Evolutionary conservation across 2,797 vertebrate genomes (phyloP).

Genomic region (Octomys mimax): DNA sequence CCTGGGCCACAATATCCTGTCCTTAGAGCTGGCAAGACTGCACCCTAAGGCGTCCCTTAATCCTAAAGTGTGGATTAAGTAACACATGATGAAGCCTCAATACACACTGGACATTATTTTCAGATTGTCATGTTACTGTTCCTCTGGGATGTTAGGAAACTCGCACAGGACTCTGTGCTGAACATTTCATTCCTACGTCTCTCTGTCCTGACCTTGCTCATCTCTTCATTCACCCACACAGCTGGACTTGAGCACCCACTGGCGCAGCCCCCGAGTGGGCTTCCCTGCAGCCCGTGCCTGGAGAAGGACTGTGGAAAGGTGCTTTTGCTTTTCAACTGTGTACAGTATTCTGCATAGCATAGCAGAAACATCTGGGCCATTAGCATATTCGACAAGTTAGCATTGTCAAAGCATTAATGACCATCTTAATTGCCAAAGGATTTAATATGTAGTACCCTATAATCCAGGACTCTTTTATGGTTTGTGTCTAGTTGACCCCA

Average conservation of each 20-base stretch:
- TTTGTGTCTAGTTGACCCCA: too few relatives aligned
- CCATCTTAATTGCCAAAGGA: not conserved
- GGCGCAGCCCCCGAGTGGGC: not conserved
- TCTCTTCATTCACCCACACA: rapidly evolving
- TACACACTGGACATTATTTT: not conserved
- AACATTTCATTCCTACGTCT: not conserved
- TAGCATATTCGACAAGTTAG: not conserved
- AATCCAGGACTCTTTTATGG: not conserved
- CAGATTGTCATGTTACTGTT: not conserved
- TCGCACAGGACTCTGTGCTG: not conserved
- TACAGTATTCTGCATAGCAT: not conserved
- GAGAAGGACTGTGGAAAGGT: not conserved
- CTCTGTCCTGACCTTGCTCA: too few relatives aligned
- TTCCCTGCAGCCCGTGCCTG: not conserved
- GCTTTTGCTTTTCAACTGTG: not conserved
- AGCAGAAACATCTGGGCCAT: not conserved
- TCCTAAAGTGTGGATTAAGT: not conserved
- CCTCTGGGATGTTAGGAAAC: not conserved
- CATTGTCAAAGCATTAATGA: not conserved
- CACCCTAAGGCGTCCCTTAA: not conserved
- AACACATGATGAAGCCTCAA: not conserved
- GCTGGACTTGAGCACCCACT: not conserved
- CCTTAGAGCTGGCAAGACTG: not conserved
- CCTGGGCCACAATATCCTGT: not conserved
- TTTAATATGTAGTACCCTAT: not conserved